Evolutionary conservation across 2,113 vertebrate genomes (phyloP).

Genomic region (Cervus canadensis): DNA sequence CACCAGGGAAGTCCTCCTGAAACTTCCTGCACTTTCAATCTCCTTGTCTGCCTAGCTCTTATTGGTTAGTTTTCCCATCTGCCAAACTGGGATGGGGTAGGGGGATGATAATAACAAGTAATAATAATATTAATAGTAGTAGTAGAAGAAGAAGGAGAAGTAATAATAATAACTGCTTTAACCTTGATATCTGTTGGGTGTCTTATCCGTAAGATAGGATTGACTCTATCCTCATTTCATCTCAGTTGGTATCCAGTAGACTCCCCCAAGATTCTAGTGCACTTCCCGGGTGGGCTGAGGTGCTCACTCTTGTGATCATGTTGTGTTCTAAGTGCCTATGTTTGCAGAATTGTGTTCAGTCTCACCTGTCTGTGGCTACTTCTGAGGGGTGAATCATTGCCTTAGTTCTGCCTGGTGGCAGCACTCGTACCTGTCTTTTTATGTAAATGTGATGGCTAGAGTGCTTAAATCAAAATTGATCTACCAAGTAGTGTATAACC

Average conservation of each 20-base stretch:
- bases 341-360: constrained; percentile 8
- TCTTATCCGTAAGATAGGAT: not conserved
- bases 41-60: not conserved
- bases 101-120: not conserved
- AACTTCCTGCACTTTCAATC: not conserved
- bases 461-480: not conserved
- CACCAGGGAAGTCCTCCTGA: not conserved
- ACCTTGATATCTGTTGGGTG: not conserved
- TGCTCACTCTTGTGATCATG: not conserved
- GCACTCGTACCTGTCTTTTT: not conserved
- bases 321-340: not conserved
- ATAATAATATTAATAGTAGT: not conserved
- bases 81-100: not conserved
- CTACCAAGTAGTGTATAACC: not conserved
- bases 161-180: not conserved
- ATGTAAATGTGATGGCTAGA: not conserved
- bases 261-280: not conserved
- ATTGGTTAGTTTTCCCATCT: not conserved
- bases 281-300: not conserved
- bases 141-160: not conserved
- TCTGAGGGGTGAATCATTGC: not conserved
- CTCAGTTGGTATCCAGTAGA: not conserved
- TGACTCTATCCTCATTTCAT: not conserved
- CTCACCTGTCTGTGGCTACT: not conserved
- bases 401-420: not conserved